These are phyloP conservation scores for Ornithorhynchus anatinus DNA, from an alignment of 2,113 vertebrate genomes.

Conservation along the genomic window DNA sequence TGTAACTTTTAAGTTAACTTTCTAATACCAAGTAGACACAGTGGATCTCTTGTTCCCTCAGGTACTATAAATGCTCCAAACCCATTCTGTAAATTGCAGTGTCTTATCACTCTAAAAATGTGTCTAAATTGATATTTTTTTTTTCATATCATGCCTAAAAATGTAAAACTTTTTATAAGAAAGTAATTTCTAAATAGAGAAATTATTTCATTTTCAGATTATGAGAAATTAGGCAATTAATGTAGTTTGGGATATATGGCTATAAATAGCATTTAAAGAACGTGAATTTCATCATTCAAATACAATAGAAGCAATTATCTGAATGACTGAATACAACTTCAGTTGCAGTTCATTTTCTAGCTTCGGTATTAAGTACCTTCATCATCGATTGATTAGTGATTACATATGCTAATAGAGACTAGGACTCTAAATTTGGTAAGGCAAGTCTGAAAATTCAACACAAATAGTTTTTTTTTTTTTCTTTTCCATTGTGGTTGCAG, in stretches of 20 bases:
- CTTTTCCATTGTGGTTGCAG: too few species aligned
- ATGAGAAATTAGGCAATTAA: background rate
- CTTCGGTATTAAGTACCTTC: too few species aligned
- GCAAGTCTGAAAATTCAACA: constrained; percentile 1
- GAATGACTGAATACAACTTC: too few species aligned
- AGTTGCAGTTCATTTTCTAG: too few species aligned
- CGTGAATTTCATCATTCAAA: too few species aligned
- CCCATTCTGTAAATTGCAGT: accelerated
- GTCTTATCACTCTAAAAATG: too few species aligned
- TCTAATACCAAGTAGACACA: background rate
- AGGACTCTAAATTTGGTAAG: constrained; percentile 1
- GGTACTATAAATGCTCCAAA: accelerated
- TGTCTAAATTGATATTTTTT: background rate
- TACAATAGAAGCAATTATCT: too few species aligned
- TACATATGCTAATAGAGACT: background rate
- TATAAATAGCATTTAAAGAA: too few species aligned
- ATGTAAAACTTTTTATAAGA: background rate
- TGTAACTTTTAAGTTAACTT: accelerated
- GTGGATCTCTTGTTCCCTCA: background rate
- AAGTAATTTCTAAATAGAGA: background rate
- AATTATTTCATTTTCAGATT: background rate
- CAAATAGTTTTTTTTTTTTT: too few species aligned
- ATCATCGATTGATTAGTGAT: background rate
- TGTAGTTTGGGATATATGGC: background rate
- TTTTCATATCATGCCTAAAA: accelerated